Evolutionary conservation across 2,797 vertebrate genomes (phyloP), one percentile per base, ranked within the genome.

Genomic region (Delichon dasypus): DNA sequence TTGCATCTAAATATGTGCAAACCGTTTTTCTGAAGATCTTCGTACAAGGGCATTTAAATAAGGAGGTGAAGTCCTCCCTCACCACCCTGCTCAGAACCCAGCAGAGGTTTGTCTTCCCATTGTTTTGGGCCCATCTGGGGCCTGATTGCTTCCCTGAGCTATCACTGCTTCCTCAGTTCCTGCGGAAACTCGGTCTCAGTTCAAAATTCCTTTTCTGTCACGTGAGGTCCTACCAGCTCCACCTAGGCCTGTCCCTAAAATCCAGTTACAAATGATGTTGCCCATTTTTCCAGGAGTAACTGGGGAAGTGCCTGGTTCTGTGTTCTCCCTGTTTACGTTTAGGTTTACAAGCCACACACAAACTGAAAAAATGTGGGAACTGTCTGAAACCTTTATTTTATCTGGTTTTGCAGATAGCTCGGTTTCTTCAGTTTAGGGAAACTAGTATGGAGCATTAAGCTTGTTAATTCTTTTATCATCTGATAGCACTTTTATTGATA

Each of bases 151-250:
- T 76, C 68, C 54, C 78, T 18, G 54, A 84, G 36, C 85, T 64
- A 2, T 54, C 62, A 8, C 66, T 42, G 45, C 84, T 92, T 87
- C 86, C 83, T 70, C 22, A 20, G 79, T 81, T 92, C 89, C 86
- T 78, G 74, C 14, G 5, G 89, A 86, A 93, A 57, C 66, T 77
- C 38, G 0, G 36, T 65, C 76, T 45, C 29, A 47, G 44, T 73
- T 93, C 62, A 62, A 1, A 90, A 93, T 87, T 90, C 67, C 84
- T 82, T n/a, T 44, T 72, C 60, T 93, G 74, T 61, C 87, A 30
- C 7, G 2, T 84, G 86, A 34, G 81, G 27, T 44, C 4, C 1
- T 32, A 7, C 44, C 81, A 53, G 57, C 78, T 79, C 84, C 75
- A 44, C 65, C 57, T 42, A 16, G 27, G 36, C 73, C 30, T 3